Conservation (phyloP, 2,888 invertebrate genomes). For the Campaea margaritaria region DNA sequence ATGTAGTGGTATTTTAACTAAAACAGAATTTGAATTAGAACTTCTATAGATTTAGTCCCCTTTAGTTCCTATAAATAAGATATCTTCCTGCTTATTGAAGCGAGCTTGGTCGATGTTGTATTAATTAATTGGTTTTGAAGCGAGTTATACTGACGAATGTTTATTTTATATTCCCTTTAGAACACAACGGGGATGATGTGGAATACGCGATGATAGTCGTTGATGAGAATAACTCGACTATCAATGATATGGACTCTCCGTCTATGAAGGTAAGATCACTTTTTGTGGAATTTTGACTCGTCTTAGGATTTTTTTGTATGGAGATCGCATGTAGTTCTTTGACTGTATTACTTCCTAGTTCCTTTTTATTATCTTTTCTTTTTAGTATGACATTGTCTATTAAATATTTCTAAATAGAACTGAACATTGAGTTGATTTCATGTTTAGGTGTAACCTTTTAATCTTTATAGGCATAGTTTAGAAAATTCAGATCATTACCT, state of each 20-base stretch:
- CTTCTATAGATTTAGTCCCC: slow-evolving; percentile 34
- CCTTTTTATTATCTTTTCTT: slow-evolving; percentile 2
- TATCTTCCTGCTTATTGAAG: slow-evolving; percentile 67
- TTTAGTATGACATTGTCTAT: neutral
- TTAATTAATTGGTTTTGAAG: slow-evolving; percentile 13
- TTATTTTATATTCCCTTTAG: slow-evolving; percentile 57
- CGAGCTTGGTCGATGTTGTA: slow-evolving; percentile 77
- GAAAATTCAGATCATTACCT: slow-evolving; percentile 26
- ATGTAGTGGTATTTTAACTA: slow-evolving; percentile 23
- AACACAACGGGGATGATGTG: slow-evolving; percentile 89
- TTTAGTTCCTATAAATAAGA: slow-evolving; percentile 28
- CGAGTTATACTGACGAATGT: slow-evolving; percentile 23
- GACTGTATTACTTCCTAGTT: neutral
- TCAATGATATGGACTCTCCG: slow-evolving; percentile 93
- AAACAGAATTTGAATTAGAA: slow-evolving; percentile 18
- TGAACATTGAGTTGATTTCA: neutral
- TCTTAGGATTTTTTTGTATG: slow-evolving; percentile 36
- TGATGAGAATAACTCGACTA: slow-evolving; percentile 94
- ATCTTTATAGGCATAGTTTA: slow-evolving; percentile 23
- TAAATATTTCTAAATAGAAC: neutral
- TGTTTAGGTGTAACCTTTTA: slow-evolving; percentile 10
- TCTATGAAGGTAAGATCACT: slow-evolving; percentile 91
- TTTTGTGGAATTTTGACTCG: slow-evolving; percentile 25
- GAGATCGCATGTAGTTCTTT: slow-evolving; percentile 47
- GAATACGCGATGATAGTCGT: slow-evolving; percentile 96